These are phyloP conservation scores for Fopius arisanus DNA, from an alignment of 1,140 invertebrate species.

Conservation along the genomic window DNA sequence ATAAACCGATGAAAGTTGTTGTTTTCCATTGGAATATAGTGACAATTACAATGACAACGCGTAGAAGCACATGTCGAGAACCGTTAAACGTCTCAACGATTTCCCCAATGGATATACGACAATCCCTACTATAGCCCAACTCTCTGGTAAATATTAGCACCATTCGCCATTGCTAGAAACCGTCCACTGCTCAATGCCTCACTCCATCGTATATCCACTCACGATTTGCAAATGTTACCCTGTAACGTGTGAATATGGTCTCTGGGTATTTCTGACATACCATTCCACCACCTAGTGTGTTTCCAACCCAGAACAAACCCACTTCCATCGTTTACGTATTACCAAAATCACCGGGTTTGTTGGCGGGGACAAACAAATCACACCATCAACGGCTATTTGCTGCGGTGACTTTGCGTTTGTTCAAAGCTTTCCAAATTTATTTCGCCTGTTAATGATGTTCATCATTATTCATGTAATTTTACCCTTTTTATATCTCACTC, in stretches of 20 bases:
- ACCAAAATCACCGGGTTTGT: no score
- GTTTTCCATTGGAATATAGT: neutral
- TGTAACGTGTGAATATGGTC: neutral
- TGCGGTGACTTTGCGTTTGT: no score
- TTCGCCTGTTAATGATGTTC: no score
- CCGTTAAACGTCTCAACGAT: constrained; percentile 12
- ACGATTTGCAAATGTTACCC: neutral
- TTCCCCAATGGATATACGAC: neutral
- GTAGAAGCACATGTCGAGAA: neutral
- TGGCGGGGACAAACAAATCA: no score
- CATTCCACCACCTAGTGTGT: neutral
- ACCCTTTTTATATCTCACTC: no score
- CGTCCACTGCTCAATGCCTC: neutral
- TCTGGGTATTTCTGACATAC: neutral
- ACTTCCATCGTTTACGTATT: neutral
- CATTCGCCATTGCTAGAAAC: neutral
- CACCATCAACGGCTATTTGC: no score
- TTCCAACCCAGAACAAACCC: neutral
- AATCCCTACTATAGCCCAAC: neutral
- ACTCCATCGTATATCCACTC: neutral
- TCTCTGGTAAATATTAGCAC: constrained; percentile 7
- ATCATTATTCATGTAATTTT: no score
- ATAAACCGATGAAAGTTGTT: neutral
- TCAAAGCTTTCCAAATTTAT: no score
- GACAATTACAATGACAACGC: neutral